Conservation (phyloP, 2,888 invertebrate species). For the Tridacna gigas region DNA sequence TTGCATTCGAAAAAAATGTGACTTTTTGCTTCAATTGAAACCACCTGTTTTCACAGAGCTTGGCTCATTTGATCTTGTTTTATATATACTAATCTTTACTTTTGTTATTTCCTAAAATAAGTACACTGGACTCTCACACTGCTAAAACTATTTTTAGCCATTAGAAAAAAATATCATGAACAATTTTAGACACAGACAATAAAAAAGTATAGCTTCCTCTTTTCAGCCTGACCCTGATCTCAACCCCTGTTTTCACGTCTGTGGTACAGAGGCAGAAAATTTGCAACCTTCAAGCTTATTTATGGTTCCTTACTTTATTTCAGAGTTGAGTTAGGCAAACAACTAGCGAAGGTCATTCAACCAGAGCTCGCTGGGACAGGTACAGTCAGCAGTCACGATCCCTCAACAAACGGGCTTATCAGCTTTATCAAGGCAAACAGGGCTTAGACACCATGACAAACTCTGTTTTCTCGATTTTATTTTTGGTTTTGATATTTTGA, state of each 20-base stretch:
- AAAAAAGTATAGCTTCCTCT: too few relatives aligned
- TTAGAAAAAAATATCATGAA: too few relatives aligned
- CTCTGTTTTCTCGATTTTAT: background rate
- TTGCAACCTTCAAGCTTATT: constrained; percentile 58
- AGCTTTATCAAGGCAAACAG: constrained; percentile 90
- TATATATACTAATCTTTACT: too few relatives aligned
- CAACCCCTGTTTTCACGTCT: background rate
- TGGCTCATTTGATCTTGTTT: too few relatives aligned
- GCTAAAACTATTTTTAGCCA: too few relatives aligned
- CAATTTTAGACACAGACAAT: too few relatives aligned
- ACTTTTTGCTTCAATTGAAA: too few relatives aligned
- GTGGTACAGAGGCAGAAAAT: background rate
- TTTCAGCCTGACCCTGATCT: background rate
- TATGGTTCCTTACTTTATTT: background rate
- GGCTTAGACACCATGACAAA: background rate
- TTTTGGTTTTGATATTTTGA: background rate
- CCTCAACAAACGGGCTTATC: constrained; percentile 98
- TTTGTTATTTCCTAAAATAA: too few relatives aligned
- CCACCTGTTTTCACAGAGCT: too few relatives aligned
- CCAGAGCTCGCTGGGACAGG: constrained; percentile 92
- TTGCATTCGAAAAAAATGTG: too few relatives aligned
- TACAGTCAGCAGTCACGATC: constrained; percentile 91
- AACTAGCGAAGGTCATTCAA: constrained; percentile 98
- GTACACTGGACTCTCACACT: too few relatives aligned
- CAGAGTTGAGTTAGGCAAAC: constrained; percentile 98